Percentiles rank a stretch among this genome's conserved stretches.
phyloP scores from a whole-genome alignment of 2,113 vertebrate species.

The Suricata suricatta region DNA sequence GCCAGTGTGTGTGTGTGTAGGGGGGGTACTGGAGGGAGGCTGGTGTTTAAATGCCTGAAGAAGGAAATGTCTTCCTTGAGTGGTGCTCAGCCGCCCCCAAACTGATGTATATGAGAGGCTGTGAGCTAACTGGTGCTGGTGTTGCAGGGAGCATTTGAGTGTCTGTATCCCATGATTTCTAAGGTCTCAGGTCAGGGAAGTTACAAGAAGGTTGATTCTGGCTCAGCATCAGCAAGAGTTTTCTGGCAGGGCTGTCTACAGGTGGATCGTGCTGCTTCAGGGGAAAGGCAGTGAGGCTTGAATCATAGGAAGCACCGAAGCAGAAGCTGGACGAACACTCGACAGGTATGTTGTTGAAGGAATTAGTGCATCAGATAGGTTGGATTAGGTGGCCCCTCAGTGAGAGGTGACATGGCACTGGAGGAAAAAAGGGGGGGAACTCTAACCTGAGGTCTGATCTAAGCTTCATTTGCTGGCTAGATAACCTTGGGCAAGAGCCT shows the following conservation, averaged over 20 bases:
- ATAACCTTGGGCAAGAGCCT: background rate
- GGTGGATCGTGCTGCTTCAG: background rate
- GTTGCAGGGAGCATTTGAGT: background rate
- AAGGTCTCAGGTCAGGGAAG: background rate
- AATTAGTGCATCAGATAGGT: background rate
- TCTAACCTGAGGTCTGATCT: background rate
- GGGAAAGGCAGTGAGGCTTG: background rate
- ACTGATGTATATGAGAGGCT: background rate
- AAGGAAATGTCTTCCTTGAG: background rate
- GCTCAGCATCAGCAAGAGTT: background rate
- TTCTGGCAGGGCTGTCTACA: background rate
- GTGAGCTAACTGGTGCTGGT: accelerated
- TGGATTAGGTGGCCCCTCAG: background rate
- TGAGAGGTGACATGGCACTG: background rate
- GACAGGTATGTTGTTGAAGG: background rate
- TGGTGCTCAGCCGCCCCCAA: background rate
- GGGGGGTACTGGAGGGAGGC: background rate
- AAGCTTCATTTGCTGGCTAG: background rate
- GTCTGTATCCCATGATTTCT: background rate
- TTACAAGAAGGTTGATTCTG: background rate
- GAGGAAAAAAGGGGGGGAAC: background rate
- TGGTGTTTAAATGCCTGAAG: background rate
- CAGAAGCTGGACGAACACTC: background rate
- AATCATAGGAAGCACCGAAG: background rate
- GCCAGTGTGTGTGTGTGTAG: background rate